Evolutionary conservation across 1,140 invertebrate genomes (phyloP), one percentile per base, ranked within the genome.

Genomic region (Zaprionus capensis): DNA sequence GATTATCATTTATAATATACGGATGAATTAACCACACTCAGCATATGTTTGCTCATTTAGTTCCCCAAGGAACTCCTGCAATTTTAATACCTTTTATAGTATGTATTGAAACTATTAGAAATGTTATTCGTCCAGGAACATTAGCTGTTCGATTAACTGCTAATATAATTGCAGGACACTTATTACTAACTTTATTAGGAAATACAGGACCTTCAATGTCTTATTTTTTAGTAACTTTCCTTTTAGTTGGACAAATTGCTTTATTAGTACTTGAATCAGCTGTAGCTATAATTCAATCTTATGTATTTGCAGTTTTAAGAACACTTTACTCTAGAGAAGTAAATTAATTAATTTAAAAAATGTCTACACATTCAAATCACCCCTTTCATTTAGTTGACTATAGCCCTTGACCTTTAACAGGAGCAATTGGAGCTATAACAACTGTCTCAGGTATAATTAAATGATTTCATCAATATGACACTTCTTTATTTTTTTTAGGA

Each of bases 131-230:
- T 6, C 26, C 26, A 1, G 26, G 26, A 26, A 26, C 26, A 0
- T 26, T 26, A 26, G 26, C 26, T 26, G 26, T 26, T 59, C 95
- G 95, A 71, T 86, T 96, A 93, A 93, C 94, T 12, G 95, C 95
- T 44, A 95, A 96, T 94, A 95, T 96, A 94, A 95, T 95, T 93
- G 95, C 95, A 14, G 95, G 95, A 0, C 95, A 90, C 94, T 91
- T 96, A 91, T 78, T 96, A 67, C 74, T 93, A 92, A 94, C 94
- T 28, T 83, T 95, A 80, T 56, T 79, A 44, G 77, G 77, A 11
- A 79, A 79, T 68, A 79, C 77, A 0, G 73, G 77, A 4, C 67
- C 78, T 57, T 76, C 26, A 26, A 26, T 26, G 5, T 26, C 26
- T 26, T 26, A 26, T 5, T 26, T 26, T 26, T 26, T 26, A 26